Base-by-base conservation (phyloP, 2,113 vertebrate genomes). In the Nothoprocta perdicaria region DNA sequence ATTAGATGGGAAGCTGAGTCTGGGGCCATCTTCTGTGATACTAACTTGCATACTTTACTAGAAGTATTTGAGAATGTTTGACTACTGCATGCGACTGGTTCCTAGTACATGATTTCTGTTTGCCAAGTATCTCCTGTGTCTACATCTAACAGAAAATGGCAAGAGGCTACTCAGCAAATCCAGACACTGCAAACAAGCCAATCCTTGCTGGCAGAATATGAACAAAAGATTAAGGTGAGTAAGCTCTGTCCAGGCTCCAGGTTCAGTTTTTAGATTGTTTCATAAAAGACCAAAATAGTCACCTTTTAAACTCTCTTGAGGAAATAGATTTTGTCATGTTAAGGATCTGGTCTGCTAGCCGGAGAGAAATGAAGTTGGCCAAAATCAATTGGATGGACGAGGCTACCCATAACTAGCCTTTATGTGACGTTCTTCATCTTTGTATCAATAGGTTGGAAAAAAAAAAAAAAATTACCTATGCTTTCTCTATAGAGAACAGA, bases 141-240 rank as follows among this genome's bases (percentile, higher is more conserved):
- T 88, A 46, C n/a, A 27, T 69, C 7, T 13, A 3, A 89, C 21
- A 99, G 99, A 80, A 99, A 99, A 91, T 98, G 98, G 95, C 98
- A 99, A 84, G 99, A 99, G 77, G 96, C 98, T 46, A 97, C 83
- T 89, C 97, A 99, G 93, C 98, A 97, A 78, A 98, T 97, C 68
- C 98, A 99, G 90, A 97, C 84, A 0, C 94, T 99, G 23, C 98
- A 99, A 96, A 97, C 97, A 43, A 97, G 93, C 33, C 98, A 98
- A 27, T 98, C 98, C 9, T 91, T 96, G n/a, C 97, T 96, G 94
- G 91, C 97, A 2, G 98, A 98, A 29, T 98, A 98, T 33, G 97
- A 99, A n/a, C 97, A 98, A 92, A 99, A 98, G 96, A 98, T 99
- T 58, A 99, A 98, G 98, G 99, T 99, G 95, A 55, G 96, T 41